Base-by-base conservation (phyloP, 2,113 vertebrate species). In the Cyprinodon tularosa region DNA sequence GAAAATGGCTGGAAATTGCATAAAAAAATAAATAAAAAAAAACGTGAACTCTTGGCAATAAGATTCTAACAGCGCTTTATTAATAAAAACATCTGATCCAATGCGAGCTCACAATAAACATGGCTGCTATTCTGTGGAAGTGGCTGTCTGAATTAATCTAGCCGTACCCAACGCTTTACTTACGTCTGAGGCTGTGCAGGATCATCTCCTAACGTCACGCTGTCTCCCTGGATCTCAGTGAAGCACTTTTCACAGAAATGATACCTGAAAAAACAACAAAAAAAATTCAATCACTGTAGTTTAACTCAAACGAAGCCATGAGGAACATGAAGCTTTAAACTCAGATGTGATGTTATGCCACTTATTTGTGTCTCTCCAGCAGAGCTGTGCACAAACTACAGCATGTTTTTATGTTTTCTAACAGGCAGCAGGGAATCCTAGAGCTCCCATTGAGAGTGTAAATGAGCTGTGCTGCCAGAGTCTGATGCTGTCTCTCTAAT, bases 221-320 rank as follows among this genome's bases (percentile, higher is more conserved):
- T 99, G 88, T 99, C 97, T 83, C 98, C 97, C 93, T 99, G 98
- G 94, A 99, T 99, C 95, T 99, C 98, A 93, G 97, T 99, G 94
- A 99, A 99, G 95, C 98, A 99, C 94, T 99, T 99, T 94, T 99
- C 98, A 94, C 98, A 99, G 94, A 99, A 99, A 94, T 99, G 97
- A 95, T 99, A 99, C 95, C 98, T 99, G 94, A 83, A 93, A 90
- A 93, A 91, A 91, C 94, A 37, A 17, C 60, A 12, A 44, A 65
- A 6, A 45, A n/a, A 15, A 57, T 9, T 2, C 17, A 8, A 36
- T 14, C 68, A n/a, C 4, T 53, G 13, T 4, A 72, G 36, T n/a
- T 39, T 6, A 4, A 57, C 50, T n/a, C 50, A 20, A 57, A 10
- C 4, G 6, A 53, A 57, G 50, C 14, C 4, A 8, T n/a, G 4